Percentiles rank a stretch among this genome's conserved stretches.
Evolutionary conservation across 2,113 vertebrate species (phyloP).

Genomic region (Ageneiosus marmoratus): DNA sequence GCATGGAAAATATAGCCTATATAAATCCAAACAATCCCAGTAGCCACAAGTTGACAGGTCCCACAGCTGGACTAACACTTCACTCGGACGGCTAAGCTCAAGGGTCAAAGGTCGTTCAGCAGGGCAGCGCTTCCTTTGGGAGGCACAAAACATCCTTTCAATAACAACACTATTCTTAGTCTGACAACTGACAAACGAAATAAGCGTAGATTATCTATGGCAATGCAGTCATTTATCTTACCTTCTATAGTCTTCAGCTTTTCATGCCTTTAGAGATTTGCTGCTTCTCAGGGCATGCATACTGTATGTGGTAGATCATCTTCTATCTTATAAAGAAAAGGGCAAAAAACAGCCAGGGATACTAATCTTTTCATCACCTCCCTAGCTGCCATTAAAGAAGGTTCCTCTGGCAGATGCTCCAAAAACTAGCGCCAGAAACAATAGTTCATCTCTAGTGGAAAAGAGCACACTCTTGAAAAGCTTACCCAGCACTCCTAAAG

Average conservation of each 20-base stretch:
- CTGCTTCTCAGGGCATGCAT: not conserved
- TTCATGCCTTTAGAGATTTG: constrained; percentile 19
- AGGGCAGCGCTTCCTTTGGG: constrained; percentile 45
- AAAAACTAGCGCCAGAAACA: constrained; percentile 43
- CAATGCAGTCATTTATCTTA: not conserved
- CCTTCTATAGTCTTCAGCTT: not conserved
- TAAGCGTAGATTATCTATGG: not conserved
- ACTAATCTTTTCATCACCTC: constrained; percentile 28
- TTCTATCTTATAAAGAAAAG: constrained; percentile 13
- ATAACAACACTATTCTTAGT: constrained; percentile 25
- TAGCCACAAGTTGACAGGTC: constrained; percentile 35
- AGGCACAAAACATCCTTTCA: constrained; percentile 40
- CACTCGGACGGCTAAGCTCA: constrained; percentile 25
- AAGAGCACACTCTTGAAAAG: constrained; percentile 45
- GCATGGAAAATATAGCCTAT: constrained; percentile 33
- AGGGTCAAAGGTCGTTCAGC: constrained; percentile 45
- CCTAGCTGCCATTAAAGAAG: constrained; percentile 33
- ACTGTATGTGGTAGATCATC: not conserved
- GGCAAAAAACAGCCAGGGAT: constrained; percentile 13
- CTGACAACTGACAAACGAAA: constrained; percentile 4
- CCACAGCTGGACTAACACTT: constrained; percentile 43
- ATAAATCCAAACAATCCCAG: constrained; percentile 50
- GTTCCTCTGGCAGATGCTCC: constrained; percentile 31
- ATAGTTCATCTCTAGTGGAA: constrained; percentile 49
- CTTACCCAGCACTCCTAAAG: constrained; percentile 37